Conservation (phyloP, 2,888 invertebrate genomes). For the Sinohyriopsis cumingii region DNA sequence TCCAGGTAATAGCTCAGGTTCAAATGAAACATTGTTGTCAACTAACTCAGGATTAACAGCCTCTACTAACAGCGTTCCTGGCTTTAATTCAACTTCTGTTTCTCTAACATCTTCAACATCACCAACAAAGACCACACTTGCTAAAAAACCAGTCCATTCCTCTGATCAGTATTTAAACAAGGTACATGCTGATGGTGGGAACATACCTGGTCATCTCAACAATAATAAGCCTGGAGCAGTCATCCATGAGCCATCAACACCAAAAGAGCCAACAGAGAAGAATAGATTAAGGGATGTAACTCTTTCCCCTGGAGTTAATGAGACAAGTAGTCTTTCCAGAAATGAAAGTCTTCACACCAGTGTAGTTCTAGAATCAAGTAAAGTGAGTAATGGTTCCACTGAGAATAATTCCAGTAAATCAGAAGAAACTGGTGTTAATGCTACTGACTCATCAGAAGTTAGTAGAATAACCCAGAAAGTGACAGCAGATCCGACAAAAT, state of each 20-base stretch:
- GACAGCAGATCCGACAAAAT: constrained; percentile 17
- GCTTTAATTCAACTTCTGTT: not conserved
- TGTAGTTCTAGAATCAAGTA: too few species aligned
- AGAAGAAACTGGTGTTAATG: not conserved
- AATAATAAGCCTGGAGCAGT: too few species aligned
- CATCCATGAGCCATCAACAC: too few species aligned
- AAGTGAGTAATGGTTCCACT: not conserved
- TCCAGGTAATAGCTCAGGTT: not conserved
- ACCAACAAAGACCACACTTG: constrained; percentile 4
- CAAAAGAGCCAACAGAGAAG: too few species aligned
- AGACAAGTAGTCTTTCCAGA: too few species aligned
- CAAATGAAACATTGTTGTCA: not conserved
- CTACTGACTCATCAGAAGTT: not conserved
- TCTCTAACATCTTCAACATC: constrained; percentile 9
- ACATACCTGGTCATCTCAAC: too few species aligned
- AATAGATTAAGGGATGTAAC: too few species aligned
- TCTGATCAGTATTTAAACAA: too few species aligned
- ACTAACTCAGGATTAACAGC: not conserved
- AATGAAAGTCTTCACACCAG: too few species aligned
- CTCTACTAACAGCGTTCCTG: not conserved
- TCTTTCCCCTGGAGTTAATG: too few species aligned
- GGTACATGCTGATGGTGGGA: too few species aligned
- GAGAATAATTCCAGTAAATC: not conserved
- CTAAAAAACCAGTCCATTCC: too few species aligned
- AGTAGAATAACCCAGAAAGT: constrained; percentile 10